Evolutionary conservation across 2,888 invertebrate genomes (phyloP).

Genomic region (Punctoribates punctum): DNA sequence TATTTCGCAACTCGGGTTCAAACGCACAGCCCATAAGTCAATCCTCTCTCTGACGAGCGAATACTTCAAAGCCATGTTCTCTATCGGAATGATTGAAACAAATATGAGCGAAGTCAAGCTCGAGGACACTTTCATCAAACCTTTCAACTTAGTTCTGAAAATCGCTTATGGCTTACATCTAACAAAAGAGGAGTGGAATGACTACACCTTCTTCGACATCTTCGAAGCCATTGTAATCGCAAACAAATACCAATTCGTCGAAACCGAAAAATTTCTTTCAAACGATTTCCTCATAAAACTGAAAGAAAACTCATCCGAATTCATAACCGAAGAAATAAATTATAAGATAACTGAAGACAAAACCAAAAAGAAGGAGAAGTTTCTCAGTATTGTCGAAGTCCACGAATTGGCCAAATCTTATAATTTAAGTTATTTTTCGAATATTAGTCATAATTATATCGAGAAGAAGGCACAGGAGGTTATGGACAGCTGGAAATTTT

Average conservation of each 20-base stretch:
- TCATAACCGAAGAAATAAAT: constrained; percentile 15
- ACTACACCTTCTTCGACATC: background rate
- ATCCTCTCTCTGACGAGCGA: background rate
- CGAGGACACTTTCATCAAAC: background rate
- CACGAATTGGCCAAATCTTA: constrained; percentile 18
- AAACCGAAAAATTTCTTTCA: background rate
- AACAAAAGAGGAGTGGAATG: background rate
- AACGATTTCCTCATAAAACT: background rate
- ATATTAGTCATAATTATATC: background rate
- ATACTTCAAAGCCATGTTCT: constrained; percentile 22
- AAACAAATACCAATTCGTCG: constrained; percentile 17
- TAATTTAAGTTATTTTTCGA: constrained; percentile 4
- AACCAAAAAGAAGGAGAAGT: constrained; percentile 10
- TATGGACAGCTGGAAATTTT: constrained; percentile 16
- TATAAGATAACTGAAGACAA: background rate
- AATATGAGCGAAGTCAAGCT: background rate
- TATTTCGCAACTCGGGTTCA: background rate
- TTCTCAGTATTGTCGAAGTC: background rate
- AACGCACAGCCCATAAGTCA: background rate
- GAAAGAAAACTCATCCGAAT: background rate
- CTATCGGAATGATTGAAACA: constrained; percentile 2
- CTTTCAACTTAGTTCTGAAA: background rate
- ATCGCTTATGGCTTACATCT: background rate
- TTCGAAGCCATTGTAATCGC: constrained; percentile 11
- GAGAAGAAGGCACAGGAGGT: background rate